A percentile compares a stretch with the other conserved stretches of the same genome.
Evolutionary conservation across 2,113 vertebrate genomes (phyloP).

Genomic region (Microtus montanus): DNA sequence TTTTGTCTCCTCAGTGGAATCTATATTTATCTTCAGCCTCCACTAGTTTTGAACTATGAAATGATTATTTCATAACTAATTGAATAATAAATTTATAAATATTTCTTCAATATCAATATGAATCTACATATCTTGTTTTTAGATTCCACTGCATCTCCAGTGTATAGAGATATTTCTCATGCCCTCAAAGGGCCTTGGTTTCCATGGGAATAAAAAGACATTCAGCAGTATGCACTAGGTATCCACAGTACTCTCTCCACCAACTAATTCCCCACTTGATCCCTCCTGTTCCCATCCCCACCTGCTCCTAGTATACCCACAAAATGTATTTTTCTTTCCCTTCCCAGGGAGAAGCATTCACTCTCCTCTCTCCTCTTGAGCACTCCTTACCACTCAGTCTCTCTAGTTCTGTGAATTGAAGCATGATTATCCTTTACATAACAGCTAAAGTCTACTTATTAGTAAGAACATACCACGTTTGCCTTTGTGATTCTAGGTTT

Average conservation of each 20-base stretch:
- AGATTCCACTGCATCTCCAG: not conserved
- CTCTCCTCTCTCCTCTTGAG: not conserved
- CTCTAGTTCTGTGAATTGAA: not conserved
- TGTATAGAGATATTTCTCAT: not conserved
- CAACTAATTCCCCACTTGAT: too few species aligned
- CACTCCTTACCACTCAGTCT: not conserved
- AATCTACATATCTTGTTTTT: not conserved
- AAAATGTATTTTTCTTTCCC: not conserved
- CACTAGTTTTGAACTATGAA: not conserved
- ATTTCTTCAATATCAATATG: not conserved
- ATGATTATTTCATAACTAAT: not conserved
- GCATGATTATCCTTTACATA: not conserved
- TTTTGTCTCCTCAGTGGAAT: not conserved
- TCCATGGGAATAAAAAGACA: not conserved
- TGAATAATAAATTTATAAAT: slow-evolving; percentile 32
- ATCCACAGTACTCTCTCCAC: not conserved
- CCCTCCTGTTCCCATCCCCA: too few species aligned
- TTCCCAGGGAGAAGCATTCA: not conserved
- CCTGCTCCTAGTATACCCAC: not conserved
- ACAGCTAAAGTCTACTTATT: not conserved
- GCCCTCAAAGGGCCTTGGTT: not conserved
- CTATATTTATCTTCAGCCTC: not conserved
- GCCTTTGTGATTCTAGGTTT: not conserved
- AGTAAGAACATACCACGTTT: not conserved
- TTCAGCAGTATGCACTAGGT: not conserved